These are phyloP conservation scores for Tretioscincus oriximinensis DNA, from an alignment of 2,113 vertebrate species.

Conservation along the genomic window DNA sequence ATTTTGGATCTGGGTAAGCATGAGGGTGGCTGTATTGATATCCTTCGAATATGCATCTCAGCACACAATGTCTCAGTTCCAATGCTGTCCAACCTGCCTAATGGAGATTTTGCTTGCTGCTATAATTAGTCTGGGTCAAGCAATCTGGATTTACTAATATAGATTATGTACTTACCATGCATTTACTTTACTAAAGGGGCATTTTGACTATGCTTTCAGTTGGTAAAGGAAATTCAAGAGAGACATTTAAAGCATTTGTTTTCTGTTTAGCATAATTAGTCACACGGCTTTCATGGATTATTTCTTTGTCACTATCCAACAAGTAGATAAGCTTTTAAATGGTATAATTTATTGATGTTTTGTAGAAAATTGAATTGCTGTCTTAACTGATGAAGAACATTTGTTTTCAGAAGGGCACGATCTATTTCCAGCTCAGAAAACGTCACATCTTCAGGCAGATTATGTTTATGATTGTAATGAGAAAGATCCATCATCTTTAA, in stretches of 20 bases:
- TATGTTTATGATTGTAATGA: not conserved
- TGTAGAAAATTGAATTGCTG: not conserved
- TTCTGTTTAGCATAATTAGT: not conserved
- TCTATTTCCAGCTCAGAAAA: constrained; percentile 6
- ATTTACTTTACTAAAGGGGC: no score
- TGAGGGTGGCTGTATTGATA: no score
- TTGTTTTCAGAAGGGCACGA: constrained; percentile 6
- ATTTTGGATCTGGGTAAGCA: no score
- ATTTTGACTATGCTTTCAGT: no score
- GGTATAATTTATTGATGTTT: not conserved
- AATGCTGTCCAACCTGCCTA: no score
- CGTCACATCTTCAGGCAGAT: not conserved
- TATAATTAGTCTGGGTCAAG: no score
- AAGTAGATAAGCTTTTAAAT: not conserved
- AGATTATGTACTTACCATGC: no score
- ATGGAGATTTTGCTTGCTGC: no score
- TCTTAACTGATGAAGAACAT: constrained; percentile 7
- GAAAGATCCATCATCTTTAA: not conserved
- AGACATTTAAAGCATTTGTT: not conserved
- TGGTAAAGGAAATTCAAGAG: no score
- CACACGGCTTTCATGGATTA: not conserved
- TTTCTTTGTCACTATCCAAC: not conserved
- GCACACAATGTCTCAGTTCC: no score
- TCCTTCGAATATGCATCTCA: no score
- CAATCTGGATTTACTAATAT: no score